These are phyloP conservation scores for Xiphophorus maculatus DNA, from an alignment of 2,113 vertebrate species.

Conservation along the genomic window DNA sequence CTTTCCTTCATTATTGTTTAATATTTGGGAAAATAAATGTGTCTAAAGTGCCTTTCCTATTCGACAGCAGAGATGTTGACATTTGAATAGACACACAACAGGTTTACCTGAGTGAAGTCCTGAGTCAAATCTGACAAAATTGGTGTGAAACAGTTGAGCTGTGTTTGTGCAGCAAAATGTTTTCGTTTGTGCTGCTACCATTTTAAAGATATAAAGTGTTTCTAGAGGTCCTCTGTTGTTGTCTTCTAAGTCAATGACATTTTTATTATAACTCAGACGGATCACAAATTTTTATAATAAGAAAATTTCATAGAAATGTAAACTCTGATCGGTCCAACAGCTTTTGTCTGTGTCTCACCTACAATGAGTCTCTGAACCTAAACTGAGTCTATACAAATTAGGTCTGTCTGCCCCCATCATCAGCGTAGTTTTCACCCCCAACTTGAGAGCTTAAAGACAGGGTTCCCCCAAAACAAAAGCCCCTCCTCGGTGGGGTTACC, in stretches of 20 bases:
- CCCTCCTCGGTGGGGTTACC: constrained; percentile 40
- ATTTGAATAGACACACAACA: too few relatives aligned
- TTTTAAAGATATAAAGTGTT: too few relatives aligned
- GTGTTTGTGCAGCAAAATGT: too few relatives aligned
- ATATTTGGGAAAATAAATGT: too few relatives aligned
- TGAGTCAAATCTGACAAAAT: too few relatives aligned
- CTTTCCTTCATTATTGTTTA: too few relatives aligned
- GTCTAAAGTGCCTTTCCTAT: too few relatives aligned
- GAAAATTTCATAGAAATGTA: constrained; percentile 8
- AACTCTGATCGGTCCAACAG: constrained; percentile 17
- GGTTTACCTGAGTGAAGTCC: too few relatives aligned
- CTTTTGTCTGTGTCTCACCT: constrained; percentile 54
- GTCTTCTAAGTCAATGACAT: neutral
- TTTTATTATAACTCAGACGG: neutral
- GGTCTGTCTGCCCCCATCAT: constrained; percentile 28
- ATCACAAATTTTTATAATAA: neutral
- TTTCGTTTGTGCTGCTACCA: too few relatives aligned
- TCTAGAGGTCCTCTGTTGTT: neutral
- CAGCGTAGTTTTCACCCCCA: constrained; percentile 38
- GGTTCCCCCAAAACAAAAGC: constrained; percentile 64
- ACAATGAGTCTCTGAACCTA: constrained; percentile 43
- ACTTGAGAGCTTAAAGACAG: constrained; percentile 48
- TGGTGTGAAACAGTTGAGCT: too few relatives aligned
- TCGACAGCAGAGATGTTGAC: too few relatives aligned
- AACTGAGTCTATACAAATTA: constrained; percentile 38